Evolutionary conservation across 2,888 invertebrate species (phyloP).

Genomic region (Noctua fimbriata): DNA sequence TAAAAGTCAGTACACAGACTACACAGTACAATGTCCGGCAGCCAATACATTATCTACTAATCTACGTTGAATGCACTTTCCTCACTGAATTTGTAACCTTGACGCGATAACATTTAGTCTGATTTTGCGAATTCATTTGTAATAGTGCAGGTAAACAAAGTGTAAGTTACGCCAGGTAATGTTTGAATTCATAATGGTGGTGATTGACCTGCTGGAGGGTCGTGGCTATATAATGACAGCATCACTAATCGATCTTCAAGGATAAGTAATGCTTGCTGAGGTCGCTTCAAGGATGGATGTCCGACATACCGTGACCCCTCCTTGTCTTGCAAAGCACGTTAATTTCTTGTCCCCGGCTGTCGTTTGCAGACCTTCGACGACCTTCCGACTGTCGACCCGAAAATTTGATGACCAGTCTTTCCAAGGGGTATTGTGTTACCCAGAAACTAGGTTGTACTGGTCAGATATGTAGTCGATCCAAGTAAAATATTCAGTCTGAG

Average conservation of each 20-base stretch:
- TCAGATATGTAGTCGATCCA: no score
- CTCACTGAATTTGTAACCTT: conserved; percentile 10
- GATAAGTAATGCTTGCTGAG: neutral
- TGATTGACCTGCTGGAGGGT: neutral
- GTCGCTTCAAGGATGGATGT: neutral
- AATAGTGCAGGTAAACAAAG: conserved; percentile 1
- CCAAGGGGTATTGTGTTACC: neutral
- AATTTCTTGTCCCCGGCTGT: neutral
- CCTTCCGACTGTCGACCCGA: neutral
- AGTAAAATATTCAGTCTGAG: neutral
- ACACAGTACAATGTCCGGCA: neutral
- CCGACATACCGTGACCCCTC: neutral
- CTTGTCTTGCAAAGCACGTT: neutral
- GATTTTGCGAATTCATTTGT: neutral
- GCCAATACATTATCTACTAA: conserved; percentile 9
- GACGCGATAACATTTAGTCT: conserved; percentile 3
- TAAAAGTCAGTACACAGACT: neutral
- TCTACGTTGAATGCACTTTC: conserved; percentile 42
- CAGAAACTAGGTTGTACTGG: no score
- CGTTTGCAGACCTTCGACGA: neutral
- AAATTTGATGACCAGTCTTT: neutral
- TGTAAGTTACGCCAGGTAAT: neutral
- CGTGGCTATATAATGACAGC: neutral
- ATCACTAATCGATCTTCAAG: neutral
- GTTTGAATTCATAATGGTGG: neutral